phyloP scores from a whole-genome alignment of 2,888 invertebrate genomes.

The Callinectes sapidus region DNA sequence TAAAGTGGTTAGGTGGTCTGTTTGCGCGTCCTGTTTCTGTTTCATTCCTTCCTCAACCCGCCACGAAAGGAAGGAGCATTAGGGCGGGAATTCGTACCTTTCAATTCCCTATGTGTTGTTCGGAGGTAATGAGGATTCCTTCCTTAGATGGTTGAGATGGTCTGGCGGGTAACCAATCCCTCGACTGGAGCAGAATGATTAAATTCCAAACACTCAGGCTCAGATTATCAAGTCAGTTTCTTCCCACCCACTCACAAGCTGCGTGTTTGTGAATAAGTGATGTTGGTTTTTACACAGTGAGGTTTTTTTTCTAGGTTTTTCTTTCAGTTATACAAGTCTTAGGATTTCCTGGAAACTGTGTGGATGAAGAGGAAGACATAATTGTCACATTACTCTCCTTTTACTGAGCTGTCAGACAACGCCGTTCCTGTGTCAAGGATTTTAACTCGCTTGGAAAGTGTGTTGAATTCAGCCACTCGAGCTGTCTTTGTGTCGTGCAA shows the following conservation, averaged over 20 bases:
- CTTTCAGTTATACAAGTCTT: neutral
- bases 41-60: neutral
- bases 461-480: too few species aligned
- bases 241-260: too few species aligned
- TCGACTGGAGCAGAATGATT: neutral
- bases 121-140: neutral
- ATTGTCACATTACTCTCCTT: neutral
- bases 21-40: neutral
- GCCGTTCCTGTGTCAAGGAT: neutral
- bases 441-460: neutral
- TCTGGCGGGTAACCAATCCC: neutral
- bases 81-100: neutral
- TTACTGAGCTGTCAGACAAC: neutral
- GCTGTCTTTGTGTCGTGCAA: too few species aligned
- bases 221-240: too few species aligned
- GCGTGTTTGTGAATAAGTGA: too few species aligned
- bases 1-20: neutral
- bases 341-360: neutral
- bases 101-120: neutral
- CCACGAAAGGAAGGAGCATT: neutral
- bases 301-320: too few species aligned
- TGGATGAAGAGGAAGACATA: neutral
- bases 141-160: neutral
- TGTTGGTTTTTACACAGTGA: too few species aligned
- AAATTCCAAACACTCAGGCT: neutral